Conservation (phyloP, 2,888 invertebrate species). For the Timema cristinae region DNA sequence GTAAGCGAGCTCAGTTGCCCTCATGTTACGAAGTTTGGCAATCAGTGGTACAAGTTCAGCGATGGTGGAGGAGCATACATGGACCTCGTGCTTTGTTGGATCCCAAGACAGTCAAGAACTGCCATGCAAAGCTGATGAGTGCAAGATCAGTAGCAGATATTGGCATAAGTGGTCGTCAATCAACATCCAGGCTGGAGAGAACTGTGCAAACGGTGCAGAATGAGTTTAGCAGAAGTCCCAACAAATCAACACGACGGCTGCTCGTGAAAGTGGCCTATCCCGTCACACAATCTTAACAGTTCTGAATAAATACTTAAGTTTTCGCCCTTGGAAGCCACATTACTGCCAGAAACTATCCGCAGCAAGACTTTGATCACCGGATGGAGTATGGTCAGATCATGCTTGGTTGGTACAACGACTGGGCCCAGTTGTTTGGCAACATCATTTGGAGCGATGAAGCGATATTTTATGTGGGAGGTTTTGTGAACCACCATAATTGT, state of each 20-base stretch:
- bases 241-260: neutral
- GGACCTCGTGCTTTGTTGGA: no score
- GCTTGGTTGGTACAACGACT: slow-evolving; percentile 1
- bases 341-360: neutral
- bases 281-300: neutral
- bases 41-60: no score
- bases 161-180: neutral
- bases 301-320: neutral
- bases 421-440: neutral
- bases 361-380: neutral
- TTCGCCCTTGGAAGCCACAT: neutral
- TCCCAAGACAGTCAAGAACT: no score
- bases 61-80: no score
- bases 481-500: neutral
- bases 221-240: neutral
- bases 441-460: neutral
- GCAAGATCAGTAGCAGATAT: no score
- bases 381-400: slow-evolving; percentile 9
- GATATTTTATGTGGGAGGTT: neutral
- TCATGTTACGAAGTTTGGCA: no score
- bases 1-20: no score
- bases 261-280: slow-evolving; percentile 4
- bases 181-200: neutral
- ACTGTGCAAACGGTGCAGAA: neutral
- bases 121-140: neutral